Percentiles rank a stretch among this genome's conserved stretches.
phyloP scores from a whole-genome alignment of 1,140 invertebrate species.

The Ceratosolen fusciceps region DNA sequence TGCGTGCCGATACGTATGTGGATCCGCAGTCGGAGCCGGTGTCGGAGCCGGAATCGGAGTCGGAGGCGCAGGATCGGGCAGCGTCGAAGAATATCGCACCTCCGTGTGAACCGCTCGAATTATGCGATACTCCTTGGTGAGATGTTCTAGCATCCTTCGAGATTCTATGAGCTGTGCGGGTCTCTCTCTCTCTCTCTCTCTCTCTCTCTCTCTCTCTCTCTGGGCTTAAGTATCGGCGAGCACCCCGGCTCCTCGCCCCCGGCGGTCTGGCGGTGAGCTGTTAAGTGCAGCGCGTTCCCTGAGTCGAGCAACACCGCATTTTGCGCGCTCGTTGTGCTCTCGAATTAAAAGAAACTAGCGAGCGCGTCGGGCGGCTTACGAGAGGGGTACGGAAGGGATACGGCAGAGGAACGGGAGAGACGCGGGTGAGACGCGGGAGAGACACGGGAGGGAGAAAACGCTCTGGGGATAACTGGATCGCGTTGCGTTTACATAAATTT shows the following conservation, averaged over 20 bases:
- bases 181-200: background rate
- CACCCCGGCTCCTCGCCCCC: background rate
- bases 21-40: background rate
- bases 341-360: conserved; percentile 24
- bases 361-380: no score
- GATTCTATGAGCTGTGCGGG: background rate
- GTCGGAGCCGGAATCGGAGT: background rate
- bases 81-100: conserved; percentile 17
- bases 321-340: background rate
- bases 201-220: background rate
- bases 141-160: conserved; percentile 14
- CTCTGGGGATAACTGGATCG: conserved; percentile 28
- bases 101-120: conserved; percentile 35
- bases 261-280: background rate
- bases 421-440: no score
- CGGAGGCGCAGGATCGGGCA: background rate
- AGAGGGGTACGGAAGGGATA: no score
- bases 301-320: background rate
- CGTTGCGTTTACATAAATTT: conserved; percentile 15
- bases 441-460: conserved; percentile 13
- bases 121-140: conserved; percentile 10
- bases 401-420: no score
- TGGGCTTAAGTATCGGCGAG: background rate
- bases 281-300: conserved; percentile 36
- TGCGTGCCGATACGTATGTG: background rate